phyloP scores from a whole-genome alignment of 1,140 invertebrate genomes.

The Aporrectodea caliginosa region DNA sequence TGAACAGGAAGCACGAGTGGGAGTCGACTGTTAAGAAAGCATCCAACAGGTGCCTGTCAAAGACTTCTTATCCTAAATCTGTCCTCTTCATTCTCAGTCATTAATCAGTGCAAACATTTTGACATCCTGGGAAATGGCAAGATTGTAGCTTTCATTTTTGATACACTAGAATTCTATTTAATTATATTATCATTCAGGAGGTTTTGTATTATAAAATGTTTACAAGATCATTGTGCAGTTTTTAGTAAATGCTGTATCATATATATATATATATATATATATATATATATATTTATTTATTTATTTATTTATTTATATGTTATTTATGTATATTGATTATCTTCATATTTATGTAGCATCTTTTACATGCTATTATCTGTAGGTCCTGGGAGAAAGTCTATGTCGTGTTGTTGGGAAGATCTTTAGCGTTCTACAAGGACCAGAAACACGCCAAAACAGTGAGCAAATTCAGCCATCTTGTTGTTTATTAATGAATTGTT shows the following conservation, averaged over 20 bases:
- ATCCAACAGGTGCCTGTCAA: constrained; percentile 81
- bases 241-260: not conserved
- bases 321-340: not conserved
- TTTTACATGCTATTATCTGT: constrained; percentile 28
- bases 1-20: constrained; percentile 96
- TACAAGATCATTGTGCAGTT: constrained; percentile 49
- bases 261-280: not conserved
- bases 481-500: not conserved
- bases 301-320: not conserved
- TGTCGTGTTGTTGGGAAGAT: constrained; percentile 70
- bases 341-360: not conserved
- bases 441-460: constrained; percentile 74
- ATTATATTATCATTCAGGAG: too few relatives aligned
- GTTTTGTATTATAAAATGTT: too few relatives aligned
- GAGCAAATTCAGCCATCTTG: constrained; percentile 20
- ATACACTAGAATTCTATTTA: too few relatives aligned
- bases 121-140: too few relatives aligned
- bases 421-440: constrained; percentile 85
- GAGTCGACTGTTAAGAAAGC: constrained; percentile 92
- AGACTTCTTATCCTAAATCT: too few relatives aligned
- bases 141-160: too few relatives aligned
- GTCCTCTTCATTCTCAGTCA: too few relatives aligned
- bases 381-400: constrained; percentile 96
- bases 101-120: too few relatives aligned
- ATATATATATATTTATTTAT: not conserved